Conservation (phyloP, 2,797 vertebrate species). For the Arctocebus calabarensis region DNA sequence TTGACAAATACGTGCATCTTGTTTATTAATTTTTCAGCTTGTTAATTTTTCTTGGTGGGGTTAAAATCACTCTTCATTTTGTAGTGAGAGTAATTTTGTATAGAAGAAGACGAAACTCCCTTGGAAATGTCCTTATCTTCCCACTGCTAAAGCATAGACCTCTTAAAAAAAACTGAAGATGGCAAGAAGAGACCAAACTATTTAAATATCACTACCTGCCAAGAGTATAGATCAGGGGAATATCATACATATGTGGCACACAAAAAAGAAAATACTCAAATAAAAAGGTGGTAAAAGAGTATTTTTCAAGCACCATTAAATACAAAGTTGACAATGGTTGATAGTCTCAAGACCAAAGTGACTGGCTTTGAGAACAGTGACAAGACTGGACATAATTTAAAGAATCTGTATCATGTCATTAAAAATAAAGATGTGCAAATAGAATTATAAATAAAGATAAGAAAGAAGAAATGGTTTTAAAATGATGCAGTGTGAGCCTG, state of each 20-base stretch:
- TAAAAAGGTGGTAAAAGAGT: slow-evolving; percentile 34
- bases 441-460: slow-evolving; percentile 10
- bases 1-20: not conserved
- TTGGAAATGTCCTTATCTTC: slow-evolving; percentile 28
- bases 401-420: not conserved
- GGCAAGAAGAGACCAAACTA: not conserved
- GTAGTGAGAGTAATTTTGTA: not conserved
- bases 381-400: not conserved
- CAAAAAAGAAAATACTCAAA: not conserved
- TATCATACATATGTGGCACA: not conserved
- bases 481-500: not conserved
- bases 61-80: not conserved
- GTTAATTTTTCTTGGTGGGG: slow-evolving; percentile 35
- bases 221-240: not conserved
- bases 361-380: not conserved
- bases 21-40: not conserved
- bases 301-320: not conserved
- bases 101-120: not conserved
- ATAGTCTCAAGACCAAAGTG: slow-evolving; percentile 50
- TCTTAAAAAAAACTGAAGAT: not conserved
- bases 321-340: not conserved
- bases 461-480: slow-evolving; percentile 12
- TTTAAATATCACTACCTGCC: slow-evolving; percentile 38
- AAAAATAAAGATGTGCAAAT: not conserved
- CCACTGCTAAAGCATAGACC: not conserved